phyloP scores from a whole-genome alignment of 2,113 vertebrate species.

The Garra rufa region DNA sequence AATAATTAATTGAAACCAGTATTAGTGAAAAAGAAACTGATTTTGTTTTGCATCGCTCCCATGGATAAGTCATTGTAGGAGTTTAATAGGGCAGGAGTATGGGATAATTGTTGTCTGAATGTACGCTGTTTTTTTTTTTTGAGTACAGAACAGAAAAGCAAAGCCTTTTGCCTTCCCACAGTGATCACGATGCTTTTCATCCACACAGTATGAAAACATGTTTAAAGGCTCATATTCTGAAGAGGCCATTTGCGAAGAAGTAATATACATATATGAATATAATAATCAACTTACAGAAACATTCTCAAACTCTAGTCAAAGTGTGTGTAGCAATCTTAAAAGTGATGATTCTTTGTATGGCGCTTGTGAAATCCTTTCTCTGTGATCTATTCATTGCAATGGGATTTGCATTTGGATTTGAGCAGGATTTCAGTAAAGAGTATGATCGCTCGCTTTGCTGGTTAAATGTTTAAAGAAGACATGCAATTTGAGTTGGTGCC shows the following conservation, averaged over 20 bases:
- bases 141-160: not conserved
- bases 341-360: conserved; percentile 57
- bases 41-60: not conserved
- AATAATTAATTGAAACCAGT: not conserved
- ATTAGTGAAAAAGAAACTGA: not conserved
- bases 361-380: conserved; percentile 68
- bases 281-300: conserved; percentile 11
- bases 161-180: not conserved
- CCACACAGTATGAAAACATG: conserved; percentile 22
- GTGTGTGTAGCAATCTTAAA: conserved; percentile 40
- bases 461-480: conserved; percentile 81
- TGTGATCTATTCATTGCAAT: conserved; percentile 67
- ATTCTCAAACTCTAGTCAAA: conserved; percentile 10
- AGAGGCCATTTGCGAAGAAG: conserved; percentile 5
- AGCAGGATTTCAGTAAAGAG: conserved; percentile 76
- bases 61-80: conserved; percentile 16
- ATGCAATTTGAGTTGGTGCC: conserved; percentile 77
- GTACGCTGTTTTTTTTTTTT: not conserved
- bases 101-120: conserved; percentile 34
- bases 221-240: not conserved
- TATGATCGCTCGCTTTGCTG: conserved; percentile 77
- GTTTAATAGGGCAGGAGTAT: conserved; percentile 6
- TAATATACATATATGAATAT: not conserved
- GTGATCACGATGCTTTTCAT: conserved; percentile 22
- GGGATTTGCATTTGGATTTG: conserved; percentile 72